Conservation (phyloP, 2,113 vertebrate genomes). For the Anoura caudifer region DNA sequence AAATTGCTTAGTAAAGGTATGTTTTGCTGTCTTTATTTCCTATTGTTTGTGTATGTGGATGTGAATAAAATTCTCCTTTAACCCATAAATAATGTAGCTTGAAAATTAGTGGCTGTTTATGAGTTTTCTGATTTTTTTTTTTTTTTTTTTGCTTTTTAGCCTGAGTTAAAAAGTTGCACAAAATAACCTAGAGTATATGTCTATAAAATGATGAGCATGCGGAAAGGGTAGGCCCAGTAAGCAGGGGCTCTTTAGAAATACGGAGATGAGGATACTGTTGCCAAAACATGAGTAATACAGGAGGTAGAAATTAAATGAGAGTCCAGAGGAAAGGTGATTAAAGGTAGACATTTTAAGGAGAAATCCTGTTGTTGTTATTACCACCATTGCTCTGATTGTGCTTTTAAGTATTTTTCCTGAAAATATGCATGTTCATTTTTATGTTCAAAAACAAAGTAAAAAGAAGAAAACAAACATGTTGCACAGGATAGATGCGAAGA, state of each 20-base stretch:
- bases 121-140: background rate
- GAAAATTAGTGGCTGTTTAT: background rate
- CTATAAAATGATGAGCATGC: background rate
- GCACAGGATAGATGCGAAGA: background rate
- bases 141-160: background rate
- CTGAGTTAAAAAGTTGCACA: background rate
- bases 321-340: background rate
- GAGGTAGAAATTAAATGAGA: background rate
- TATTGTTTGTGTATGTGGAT: background rate
- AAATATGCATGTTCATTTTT: background rate
- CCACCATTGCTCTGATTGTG: background rate
- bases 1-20: conserved; percentile 96
- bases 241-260: background rate
- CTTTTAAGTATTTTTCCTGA: background rate
- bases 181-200: background rate
- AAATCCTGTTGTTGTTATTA: background rate
- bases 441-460: background rate
- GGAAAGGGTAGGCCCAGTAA: background rate
- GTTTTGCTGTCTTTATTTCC: conserved; percentile 37
- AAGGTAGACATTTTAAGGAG: background rate
- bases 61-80: background rate
- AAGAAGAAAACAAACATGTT: background rate
- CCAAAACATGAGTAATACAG: background rate
- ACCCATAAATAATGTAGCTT: background rate
- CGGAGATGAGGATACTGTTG: background rate